Evolutionary conservation across 2,113 vertebrate genomes (phyloP), one percentile per base, ranked within the genome.

Genomic region (Etia nguti): DNA sequence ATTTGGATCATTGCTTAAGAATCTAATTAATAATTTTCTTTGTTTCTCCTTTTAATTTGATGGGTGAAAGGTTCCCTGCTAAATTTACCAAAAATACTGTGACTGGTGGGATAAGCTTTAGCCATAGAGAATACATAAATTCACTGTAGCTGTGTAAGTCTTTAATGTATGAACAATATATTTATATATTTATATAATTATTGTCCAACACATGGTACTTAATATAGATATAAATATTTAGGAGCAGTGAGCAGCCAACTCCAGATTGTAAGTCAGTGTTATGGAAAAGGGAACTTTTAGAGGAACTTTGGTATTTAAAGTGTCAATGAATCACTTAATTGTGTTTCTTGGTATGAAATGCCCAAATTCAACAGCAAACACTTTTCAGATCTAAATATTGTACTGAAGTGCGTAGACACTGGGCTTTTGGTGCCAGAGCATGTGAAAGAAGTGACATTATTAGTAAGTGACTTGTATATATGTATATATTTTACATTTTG

Each of bases 31-130:
- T 3, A 60, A 20, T 60, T 60, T 10, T 34, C 16, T 60, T 34
- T 10, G 16, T 60, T 60, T 60, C 57, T 60, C 16, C 29, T 34
- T 60, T 34, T 6, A 60, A 60, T 60, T 60, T 62, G 16, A 34
- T 62, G 16, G 16, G 20, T 62, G 57, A 60, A 34, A 60, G 0
- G 18, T 20, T 34, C 34, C 29, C 59, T 0, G 16, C 20, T 20
- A 62, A 9, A 62, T 34, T 20, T 62, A 20, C 29, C 5, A 62
- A 6, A 34, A 62, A 34, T 62, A 6, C 29, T 62, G 29, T 62
- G 59, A 34, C 29, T 62, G 29, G 59, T 62, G 5, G 34, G 29
- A 62, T 34, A 0, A 62, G 9, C 59, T 62, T 62, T 62, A 11
- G 59, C 34, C 29, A 62, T 62, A 34, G 36, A 41, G 36, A 22